A percentile compares a stretch with the other conserved stretches of the same genome.
Conservation (phyloP, 2,113 vertebrate species). For the Paramisgurnus dabryanus region DNA sequence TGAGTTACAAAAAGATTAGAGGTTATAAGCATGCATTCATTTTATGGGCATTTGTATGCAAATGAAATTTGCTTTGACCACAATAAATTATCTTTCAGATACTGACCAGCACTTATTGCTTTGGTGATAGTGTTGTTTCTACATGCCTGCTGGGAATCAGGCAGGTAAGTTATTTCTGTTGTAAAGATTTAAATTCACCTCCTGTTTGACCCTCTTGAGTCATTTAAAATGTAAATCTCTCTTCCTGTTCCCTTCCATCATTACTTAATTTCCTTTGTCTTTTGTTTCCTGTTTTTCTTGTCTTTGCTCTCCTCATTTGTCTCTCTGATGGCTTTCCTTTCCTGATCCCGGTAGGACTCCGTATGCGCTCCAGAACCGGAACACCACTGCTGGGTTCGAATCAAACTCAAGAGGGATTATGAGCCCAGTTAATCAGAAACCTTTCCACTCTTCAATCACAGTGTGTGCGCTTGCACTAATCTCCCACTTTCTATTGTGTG, state of each 20-base stretch:
- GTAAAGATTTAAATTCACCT: neutral
- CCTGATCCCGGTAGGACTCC: constrained; percentile 15
- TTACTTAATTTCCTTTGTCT: neutral
- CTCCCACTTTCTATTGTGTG: constrained; percentile 43
- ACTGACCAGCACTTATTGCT: no score
- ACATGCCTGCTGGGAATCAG: neutral
- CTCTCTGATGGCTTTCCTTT: constrained; percentile 41
- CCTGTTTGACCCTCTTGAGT: neutral
- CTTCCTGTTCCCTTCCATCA: neutral
- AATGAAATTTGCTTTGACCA: no score
- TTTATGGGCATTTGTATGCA: no score
- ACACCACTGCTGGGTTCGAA: constrained; percentile 32
- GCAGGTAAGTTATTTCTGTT: neutral
- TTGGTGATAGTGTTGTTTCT: neutral
- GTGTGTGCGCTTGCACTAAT: constrained; percentile 50
- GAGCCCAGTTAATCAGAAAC: constrained; percentile 50
- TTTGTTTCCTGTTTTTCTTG: constrained; percentile 10
- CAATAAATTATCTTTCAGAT: no score
- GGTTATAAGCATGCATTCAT: no score
- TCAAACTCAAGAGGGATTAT: constrained; percentile 55
- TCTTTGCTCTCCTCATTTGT: constrained; percentile 20
- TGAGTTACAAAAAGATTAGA: no score
- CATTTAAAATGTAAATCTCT: neutral
- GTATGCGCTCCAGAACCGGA: constrained; percentile 45
- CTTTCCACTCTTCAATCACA: constrained; percentile 38